These are phyloP conservation scores for Chymomyza fuscimana DNA, from an alignment of 2,888 invertebrate genomes.

Conservation along the genomic window DNA sequence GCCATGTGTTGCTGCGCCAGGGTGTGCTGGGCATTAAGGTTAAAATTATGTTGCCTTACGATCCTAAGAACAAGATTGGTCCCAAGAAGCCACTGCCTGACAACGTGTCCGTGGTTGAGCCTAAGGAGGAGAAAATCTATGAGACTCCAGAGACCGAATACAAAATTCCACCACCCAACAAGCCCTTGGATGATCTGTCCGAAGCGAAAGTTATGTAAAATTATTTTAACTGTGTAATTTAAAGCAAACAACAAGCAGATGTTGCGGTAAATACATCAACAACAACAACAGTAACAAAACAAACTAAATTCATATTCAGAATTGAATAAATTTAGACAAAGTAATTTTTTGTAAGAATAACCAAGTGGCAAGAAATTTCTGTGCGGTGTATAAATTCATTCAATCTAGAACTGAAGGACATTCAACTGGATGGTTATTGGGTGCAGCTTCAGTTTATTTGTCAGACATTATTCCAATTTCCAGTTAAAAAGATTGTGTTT, in stretches of 20 bases:
- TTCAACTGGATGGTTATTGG: too few species aligned
- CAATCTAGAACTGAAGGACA: too few species aligned
- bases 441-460: too few species aligned
- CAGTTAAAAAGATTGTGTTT: too few species aligned
- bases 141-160: constrained; percentile 80
- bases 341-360: constrained; percentile 49
- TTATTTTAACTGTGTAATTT: constrained; percentile 51
- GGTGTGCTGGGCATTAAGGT: constrained; percentile 90
- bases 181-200: constrained; percentile 73
- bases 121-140: constrained; percentile 92
- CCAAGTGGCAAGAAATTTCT: constrained; percentile 17
- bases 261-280: constrained; percentile 64
- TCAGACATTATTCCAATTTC: too few species aligned
- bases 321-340: constrained; percentile 48
- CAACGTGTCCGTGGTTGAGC: constrained; percentile 97
- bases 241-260: constrained; percentile 39
- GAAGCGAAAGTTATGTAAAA: constrained; percentile 76
- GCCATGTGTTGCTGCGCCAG: constrained; percentile 98
- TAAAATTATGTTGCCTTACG: constrained; percentile 99
- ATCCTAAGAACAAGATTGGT: constrained; percentile 97
- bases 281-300: constrained; percentile 41
- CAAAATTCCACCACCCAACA: constrained; percentile 77
- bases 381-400: constrained; percentile 38
- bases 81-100: constrained; percentile 99
- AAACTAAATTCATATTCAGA: constrained; percentile 42